A percentile compares a stretch with the other conserved stretches of the same genome.
These are phyloP conservation scores for Takifugu ocellatus DNA, from an alignment of 2,797 vertebrate genomes.

Conservation along the genomic window DNA sequence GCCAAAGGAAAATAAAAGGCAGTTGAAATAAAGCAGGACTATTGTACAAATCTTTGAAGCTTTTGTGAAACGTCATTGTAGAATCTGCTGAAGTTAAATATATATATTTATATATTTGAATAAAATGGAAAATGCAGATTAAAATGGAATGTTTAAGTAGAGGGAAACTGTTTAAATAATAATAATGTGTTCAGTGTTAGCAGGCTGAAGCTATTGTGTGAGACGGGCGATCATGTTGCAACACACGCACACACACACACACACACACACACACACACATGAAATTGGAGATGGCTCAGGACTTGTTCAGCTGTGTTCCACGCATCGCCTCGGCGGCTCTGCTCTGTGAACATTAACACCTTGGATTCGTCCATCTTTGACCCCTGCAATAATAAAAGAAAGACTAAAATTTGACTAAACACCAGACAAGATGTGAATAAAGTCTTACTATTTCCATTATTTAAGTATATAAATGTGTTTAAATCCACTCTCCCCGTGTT, in stretches of 20 bases:
- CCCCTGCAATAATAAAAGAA: no score
- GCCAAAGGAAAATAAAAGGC: no score
- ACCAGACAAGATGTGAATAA: no score
- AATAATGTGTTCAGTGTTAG: constrained; percentile 50
- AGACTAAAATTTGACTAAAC: no score
- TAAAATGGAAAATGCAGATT: no score
- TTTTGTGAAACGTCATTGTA: constrained; percentile 8
- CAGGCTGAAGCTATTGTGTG: constrained; percentile 35
- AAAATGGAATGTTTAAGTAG: constrained; percentile 38
- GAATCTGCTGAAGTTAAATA: background rate
- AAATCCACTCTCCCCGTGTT: background rate
- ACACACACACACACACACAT: background rate
- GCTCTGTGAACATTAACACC: no score
- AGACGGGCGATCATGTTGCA: constrained; percentile 53
- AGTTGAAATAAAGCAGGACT: background rate
- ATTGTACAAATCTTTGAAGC: constrained; percentile 1
- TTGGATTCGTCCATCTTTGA: no score
- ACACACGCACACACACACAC: background rate
- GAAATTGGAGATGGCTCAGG: no score
- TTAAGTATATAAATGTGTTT: background rate
- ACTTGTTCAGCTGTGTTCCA: no score
- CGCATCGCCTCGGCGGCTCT: no score
- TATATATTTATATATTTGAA: no score
- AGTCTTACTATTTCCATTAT: background rate
- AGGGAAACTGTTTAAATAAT: constrained; percentile 53